A percentile compares a stretch with the other conserved stretches of the same genome.
Evolutionary conservation across 2,113 vertebrate genomes (phyloP).

Genomic region (Nibea albiflora): DNA sequence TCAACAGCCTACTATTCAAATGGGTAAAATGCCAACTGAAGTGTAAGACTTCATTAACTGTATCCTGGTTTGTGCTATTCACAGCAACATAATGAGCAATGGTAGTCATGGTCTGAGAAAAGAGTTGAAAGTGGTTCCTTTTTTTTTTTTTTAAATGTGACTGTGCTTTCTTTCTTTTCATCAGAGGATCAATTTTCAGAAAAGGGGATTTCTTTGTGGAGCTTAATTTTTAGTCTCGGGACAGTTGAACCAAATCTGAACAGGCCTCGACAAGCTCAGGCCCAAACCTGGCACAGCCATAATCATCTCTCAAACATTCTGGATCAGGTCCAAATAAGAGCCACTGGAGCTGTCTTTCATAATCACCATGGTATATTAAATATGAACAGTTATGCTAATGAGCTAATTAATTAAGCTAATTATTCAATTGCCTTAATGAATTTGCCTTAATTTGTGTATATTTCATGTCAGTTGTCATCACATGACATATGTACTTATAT

Average conservation of each 20-base stretch:
- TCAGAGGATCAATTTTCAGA: constrained; percentile 43
- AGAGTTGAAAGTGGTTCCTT: constrained; percentile 26
- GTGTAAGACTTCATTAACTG: constrained; percentile 50
- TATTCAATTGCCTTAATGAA: constrained; percentile 34
- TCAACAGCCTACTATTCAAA: constrained; percentile 4
- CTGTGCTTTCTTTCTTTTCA: constrained; percentile 34
- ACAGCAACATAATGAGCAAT: constrained; percentile 52
- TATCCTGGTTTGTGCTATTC: constrained; percentile 30
- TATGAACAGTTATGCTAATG: constrained; percentile 53
- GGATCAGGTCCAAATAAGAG: constrained; percentile 52
- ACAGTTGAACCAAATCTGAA: constrained; percentile 30
- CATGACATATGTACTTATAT: constrained; percentile 19
- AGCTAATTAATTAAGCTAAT: constrained; percentile 56
- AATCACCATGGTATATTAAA: constrained; percentile 64
- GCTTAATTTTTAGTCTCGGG: constrained; percentile 32
- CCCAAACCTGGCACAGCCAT: constrained; percentile 46
- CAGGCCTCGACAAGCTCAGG: constrained; percentile 20
- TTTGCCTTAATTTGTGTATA: constrained; percentile 33
- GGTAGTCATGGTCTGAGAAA: neutral
- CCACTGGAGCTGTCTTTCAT: constrained; percentile 36
- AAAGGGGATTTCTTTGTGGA: constrained; percentile 45
- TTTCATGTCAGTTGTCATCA: constrained; percentile 27
- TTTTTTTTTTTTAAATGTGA: neutral
- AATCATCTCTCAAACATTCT: constrained; percentile 55
- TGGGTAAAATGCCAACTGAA: constrained; percentile 34